Evolutionary conservation across 2,797 vertebrate genomes (phyloP), one percentile per base, ranked within the genome.

Genomic region (Alfaro cultratus): DNA sequence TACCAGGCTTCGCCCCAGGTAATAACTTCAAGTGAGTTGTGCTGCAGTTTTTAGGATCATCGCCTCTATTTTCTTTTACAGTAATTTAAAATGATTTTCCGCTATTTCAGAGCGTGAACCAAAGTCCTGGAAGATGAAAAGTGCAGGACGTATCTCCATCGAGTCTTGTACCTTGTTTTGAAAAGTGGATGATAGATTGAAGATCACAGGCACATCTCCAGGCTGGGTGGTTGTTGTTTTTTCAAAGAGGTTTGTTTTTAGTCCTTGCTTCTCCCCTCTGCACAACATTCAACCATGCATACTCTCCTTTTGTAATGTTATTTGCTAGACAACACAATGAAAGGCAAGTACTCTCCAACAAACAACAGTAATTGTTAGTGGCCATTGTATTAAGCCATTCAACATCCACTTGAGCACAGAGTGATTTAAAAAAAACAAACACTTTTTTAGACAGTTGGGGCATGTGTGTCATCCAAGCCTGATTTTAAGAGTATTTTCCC

Each of bases 211-310:
- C 83, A 79, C 84, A 46, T 91, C 85, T 89, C 74, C 74, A 80
- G 82, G 80, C 73, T 2, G 71, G 79, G 78, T 78, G 45, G 67
- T 86, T 80, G 89, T 90, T 90, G 86, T 92, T 53, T 83, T 93
- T 89, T 84, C 79, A 34, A 85, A 92, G 85, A 88, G 89, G 86
- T 92, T 93, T 93, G 90, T 94, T 94, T 93, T 91, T 84, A 81
- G 88, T 86, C 85, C 78, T 82, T 51, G 49, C 72, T 49, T 57
- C 45, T 82, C 80, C 79, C 79, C 77, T 76, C 47, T 51, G 73
- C 74, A 75, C 80, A 43, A 3, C 81, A 89, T 87, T 89, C 83
- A 85, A 84, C 74, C 77, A 72, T 57, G 64, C 77, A 85, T 80
- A 75, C 79, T 73, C 80, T 73, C 15, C 73, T 87, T 86, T 89